Conservation (phyloP, 2,113 vertebrate genomes). For the Eulacestoma nigropectus region DNA sequence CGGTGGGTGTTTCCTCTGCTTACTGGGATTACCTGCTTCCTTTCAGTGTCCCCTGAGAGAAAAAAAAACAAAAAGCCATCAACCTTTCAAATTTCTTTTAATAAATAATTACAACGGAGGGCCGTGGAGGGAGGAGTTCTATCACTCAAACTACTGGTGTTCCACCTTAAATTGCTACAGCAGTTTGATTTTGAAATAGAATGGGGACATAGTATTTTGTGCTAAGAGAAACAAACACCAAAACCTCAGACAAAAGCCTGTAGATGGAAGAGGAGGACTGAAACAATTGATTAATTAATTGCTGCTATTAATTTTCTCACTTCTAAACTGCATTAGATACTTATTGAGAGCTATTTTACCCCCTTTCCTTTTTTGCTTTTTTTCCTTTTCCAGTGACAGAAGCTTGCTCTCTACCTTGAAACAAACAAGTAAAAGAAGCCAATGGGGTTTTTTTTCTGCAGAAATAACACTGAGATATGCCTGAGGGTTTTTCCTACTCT, state of each 20-base stretch:
- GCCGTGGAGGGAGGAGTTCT: not conserved
- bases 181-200: not conserved
- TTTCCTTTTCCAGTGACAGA: not conserved
- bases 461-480: not conserved
- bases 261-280: not conserved
- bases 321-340: not conserved
- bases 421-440: not conserved
- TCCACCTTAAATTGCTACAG: not conserved
- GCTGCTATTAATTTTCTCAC: not conserved
- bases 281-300: not conserved
- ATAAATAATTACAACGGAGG: not conserved
- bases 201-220: not conserved
- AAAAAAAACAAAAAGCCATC: not conserved
- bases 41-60: slow-evolving; percentile 12
- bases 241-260: not conserved
- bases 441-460: not conserved
- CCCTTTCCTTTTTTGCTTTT: not conserved
- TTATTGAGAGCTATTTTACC: not conserved
- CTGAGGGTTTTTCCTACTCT: not conserved
- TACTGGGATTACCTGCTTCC: slow-evolving; percentile 32
- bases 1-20: not conserved
- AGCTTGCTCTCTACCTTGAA: not conserved
- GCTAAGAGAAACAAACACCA: not conserved
- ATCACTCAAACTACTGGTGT: not conserved
- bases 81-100: not conserved